Evolutionary conservation across 2,888 invertebrate species (phyloP).

Genomic region (Baronia brevicornis): DNA sequence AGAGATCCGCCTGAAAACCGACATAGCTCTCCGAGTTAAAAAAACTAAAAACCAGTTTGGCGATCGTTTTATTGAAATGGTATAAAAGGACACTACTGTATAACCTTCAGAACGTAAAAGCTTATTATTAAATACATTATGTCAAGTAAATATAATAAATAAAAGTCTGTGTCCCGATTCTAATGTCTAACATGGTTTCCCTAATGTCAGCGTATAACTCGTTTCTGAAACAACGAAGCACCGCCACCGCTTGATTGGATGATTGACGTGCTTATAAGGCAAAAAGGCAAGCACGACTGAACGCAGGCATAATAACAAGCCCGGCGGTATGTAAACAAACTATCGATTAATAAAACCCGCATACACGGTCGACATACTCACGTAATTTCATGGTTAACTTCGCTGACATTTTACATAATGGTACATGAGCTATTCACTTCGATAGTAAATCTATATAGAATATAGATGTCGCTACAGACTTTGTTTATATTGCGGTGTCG

Average conservation of each 20-base stretch:
- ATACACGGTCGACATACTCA: background rate
- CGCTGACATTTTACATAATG: background rate
- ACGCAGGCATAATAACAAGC: slow-evolving; percentile 20
- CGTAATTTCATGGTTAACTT: slow-evolving; percentile 1
- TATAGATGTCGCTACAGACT: too few species aligned
- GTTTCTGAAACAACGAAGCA: slow-evolving; percentile 22
- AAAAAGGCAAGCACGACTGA: slow-evolving; percentile 31
- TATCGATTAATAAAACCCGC: slow-evolving; percentile 19
- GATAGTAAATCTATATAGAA: too few species aligned
- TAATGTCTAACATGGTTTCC: background rate
- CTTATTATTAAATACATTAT: too few species aligned
- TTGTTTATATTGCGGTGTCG: too few species aligned
- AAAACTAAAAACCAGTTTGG: too few species aligned
- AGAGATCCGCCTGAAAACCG: too few species aligned
- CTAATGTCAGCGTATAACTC: slow-evolving; percentile 4
- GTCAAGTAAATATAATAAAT: too few species aligned
- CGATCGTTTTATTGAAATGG: too few species aligned
- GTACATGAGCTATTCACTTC: too few species aligned
- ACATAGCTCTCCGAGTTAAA: too few species aligned
- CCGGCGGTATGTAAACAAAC: slow-evolving; percentile 22
- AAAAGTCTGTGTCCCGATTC: background rate
- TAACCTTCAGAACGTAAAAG: too few species aligned
- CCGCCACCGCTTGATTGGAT: slow-evolving; percentile 54
- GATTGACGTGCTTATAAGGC: slow-evolving; percentile 54
- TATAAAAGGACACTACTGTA: too few species aligned